These are phyloP conservation scores for Pao palembangensis DNA, from an alignment of 2,113 vertebrate species.

Conservation along the genomic window DNA sequence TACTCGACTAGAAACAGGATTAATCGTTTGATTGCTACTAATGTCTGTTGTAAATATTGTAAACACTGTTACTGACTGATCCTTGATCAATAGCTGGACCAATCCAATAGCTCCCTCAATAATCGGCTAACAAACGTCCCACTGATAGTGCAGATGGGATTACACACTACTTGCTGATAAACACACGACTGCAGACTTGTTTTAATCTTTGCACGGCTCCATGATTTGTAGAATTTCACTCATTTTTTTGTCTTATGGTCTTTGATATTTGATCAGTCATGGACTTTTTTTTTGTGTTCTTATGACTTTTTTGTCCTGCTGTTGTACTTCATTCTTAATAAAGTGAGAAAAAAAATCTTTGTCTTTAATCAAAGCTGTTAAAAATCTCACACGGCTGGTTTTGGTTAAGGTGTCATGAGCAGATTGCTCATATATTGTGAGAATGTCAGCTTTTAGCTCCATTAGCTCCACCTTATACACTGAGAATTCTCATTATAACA, in stretches of 20 bases:
- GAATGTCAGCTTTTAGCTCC: too few relatives aligned
- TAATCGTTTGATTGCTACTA: slow-evolving; percentile 54
- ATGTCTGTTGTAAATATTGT: slow-evolving; percentile 68
- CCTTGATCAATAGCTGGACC: slow-evolving; percentile 57
- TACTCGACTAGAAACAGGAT: slow-evolving; percentile 47
- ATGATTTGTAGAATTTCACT: slow-evolving; percentile 54
- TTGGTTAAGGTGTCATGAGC: too few relatives aligned
- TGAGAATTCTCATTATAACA: too few relatives aligned
- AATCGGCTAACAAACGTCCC: slow-evolving; percentile 32
- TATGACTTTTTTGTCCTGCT: slow-evolving; percentile 75
- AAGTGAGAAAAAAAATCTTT: slow-evolving; percentile 60
- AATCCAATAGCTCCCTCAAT: slow-evolving; percentile 36
- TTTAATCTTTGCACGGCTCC: slow-evolving; percentile 57
- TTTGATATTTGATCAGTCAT: slow-evolving; percentile 70
- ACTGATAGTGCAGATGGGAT: slow-evolving; percentile 35
- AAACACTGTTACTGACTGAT: slow-evolving; percentile 63
- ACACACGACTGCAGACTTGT: slow-evolving; percentile 4
- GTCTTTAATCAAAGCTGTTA: not conserved
- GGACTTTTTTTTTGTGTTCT: slow-evolving; percentile 68
- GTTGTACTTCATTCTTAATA: slow-evolving; percentile 80
- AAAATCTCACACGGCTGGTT: too few relatives aligned
- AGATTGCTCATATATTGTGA: too few relatives aligned
- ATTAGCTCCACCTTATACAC: too few relatives aligned
- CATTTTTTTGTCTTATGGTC: slow-evolving; percentile 53
- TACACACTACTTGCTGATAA: slow-evolving; percentile 35